Evolutionary conservation across 2,888 invertebrate species (phyloP).

Genomic region (Apamea anceps): DNA sequence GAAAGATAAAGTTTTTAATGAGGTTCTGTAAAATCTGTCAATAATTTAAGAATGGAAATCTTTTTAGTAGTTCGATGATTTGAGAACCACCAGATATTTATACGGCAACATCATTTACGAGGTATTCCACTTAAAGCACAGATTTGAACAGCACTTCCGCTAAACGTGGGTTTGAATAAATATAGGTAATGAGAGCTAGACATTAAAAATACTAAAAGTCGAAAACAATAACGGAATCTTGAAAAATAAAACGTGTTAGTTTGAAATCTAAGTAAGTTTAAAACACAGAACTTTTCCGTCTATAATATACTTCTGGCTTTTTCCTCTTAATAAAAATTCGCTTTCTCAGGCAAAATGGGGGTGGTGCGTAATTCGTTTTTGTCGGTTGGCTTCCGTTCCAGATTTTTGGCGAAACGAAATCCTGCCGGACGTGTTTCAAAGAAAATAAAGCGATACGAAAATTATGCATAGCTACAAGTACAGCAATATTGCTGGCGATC

Average conservation of each 20-base stretch:
- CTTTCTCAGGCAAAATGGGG: conserved; percentile 34
- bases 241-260: neutral
- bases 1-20: conserved; percentile 15
- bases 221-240: too few relatives aligned
- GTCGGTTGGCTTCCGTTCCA: conserved; percentile 48
- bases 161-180: neutral
- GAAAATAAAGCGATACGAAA: conserved; percentile 39
- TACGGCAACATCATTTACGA: too few relatives aligned
- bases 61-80: neutral
- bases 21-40: neutral
- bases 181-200: neutral
- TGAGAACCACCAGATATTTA: neutral
- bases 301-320: conserved; percentile 26
- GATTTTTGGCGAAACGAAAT: conserved; percentile 54
- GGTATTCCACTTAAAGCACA: too few relatives aligned
- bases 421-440: conserved; percentile 30
- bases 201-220: too few relatives aligned
- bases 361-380: conserved; percentile 38
- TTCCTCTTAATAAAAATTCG: conserved; percentile 54
- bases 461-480: conserved; percentile 18
- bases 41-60: neutral
- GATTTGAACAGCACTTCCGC: too few relatives aligned
- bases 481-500: neutral
- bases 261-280: conserved; percentile 8
- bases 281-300: conserved; percentile 4